phyloP scores from a whole-genome alignment of 2,113 vertebrate genomes.

The Nothobranchius furzeri region DNA sequence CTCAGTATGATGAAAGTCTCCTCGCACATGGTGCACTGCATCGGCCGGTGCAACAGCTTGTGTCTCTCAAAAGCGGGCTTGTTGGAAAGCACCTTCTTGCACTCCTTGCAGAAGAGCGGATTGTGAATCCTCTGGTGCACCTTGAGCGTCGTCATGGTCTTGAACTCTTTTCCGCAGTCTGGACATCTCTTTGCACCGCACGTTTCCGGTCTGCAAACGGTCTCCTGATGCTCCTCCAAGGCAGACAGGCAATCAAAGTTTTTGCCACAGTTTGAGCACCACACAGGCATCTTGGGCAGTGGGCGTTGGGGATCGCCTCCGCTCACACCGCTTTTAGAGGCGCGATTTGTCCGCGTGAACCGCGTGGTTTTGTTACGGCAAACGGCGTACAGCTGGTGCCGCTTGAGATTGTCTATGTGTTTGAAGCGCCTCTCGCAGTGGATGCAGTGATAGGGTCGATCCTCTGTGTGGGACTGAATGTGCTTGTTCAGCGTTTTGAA shows the following conservation, averaged over 20 bases:
- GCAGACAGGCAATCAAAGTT: conserved; percentile 63
- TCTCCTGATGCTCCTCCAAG: conserved; percentile 72
- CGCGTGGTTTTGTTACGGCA: conserved; percentile 68
- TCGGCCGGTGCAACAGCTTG: conserved; percentile 75
- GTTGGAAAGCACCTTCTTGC: conserved; percentile 70
- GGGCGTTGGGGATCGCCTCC: conserved; percentile 13
- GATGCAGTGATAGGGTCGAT: conserved; percentile 69
- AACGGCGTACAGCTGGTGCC: conserved; percentile 74
- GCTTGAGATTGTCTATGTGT: conserved; percentile 74
- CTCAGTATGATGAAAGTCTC: conserved; percentile 68
- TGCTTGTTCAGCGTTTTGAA: conserved; percentile 70
- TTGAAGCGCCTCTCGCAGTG: conserved; percentile 74
- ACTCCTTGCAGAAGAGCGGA: conserved; percentile 76
- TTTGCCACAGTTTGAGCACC: conserved; percentile 75
- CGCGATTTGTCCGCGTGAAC: conserved; percentile 56
- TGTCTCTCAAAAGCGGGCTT: conserved; percentile 69
- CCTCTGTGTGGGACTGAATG: conserved; percentile 72
- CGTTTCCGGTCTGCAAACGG: conserved; percentile 57
- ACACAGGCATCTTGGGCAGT: conserved; percentile 54
- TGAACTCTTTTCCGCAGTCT: conserved; percentile 72
- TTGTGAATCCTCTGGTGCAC: conserved; percentile 74
- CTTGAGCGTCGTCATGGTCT: conserved; percentile 72
- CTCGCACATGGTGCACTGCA: conserved; percentile 74
- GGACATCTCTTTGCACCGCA: conserved; percentile 56
- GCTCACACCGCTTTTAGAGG: background rate